Evolutionary conservation across 2,797 vertebrate genomes (phyloP).

Genomic region (Pseudocheirus occidentalis): DNA sequence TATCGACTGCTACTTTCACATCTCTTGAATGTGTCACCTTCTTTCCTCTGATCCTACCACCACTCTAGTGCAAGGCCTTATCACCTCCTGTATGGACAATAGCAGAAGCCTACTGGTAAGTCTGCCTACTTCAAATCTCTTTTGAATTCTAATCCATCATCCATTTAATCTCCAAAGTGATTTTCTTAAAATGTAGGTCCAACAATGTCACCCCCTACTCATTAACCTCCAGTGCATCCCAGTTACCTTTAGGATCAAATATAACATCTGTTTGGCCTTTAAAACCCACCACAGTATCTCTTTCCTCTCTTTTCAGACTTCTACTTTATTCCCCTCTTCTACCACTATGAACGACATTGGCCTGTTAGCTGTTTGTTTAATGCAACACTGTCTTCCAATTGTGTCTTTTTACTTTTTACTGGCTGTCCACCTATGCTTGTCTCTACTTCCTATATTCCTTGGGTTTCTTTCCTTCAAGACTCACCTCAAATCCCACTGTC

Average conservation of each 20-base stretch:
- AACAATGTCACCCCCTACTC: neutral
- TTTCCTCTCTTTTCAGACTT: neutral
- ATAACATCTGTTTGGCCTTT: neutral
- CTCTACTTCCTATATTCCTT: neutral
- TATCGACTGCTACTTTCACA: neutral
- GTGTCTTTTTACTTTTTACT: neutral
- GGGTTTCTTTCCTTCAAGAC: neutral
- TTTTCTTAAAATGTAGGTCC: neutral
- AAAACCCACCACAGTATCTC: neutral
- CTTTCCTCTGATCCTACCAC: neutral
- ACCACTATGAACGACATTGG: neutral
- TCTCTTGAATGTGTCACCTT: neutral
- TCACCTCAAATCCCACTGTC: neutral
- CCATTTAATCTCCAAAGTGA: neutral
- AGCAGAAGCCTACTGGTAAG: too few species aligned
- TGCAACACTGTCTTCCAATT: neutral
- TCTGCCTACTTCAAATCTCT: neutral
- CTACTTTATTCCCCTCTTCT: neutral
- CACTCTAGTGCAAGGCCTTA: neutral
- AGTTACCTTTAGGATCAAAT: neutral
- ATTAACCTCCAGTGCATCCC: neutral
- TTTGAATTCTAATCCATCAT: neutral
- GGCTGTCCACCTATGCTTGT: neutral
- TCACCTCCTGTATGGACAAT: neutral
- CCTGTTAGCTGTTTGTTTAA: neutral